Evolutionary conservation across 1,140 invertebrate genomes (phyloP).

Genomic region (Drosophila pseudoobscura): DNA sequence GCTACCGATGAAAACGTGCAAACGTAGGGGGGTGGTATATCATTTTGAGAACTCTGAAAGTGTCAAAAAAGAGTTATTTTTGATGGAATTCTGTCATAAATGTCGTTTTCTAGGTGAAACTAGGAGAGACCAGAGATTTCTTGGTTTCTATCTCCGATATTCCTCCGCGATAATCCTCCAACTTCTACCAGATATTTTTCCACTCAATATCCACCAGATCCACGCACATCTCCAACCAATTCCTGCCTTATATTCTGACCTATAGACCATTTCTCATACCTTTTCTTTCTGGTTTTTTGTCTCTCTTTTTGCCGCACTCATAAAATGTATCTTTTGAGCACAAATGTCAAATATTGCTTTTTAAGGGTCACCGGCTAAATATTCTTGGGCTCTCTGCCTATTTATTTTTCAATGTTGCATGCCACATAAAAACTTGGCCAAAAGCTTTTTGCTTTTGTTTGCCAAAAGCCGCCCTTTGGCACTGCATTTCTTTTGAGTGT

Average conservation of each 20-base stretch:
- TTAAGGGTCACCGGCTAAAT: slow-evolving; percentile 74
- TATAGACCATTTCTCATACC: neutral
- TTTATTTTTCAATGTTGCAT: slow-evolving; percentile 58
- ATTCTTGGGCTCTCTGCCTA: slow-evolving; percentile 46
- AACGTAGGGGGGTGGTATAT: slow-evolving; percentile 1
- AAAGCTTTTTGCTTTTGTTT: slow-evolving; percentile 19
- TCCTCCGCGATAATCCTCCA: neutral
- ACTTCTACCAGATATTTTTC: neutral
- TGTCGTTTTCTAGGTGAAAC: too few species aligned
- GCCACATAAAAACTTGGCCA: neutral
- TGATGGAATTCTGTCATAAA: neutral
- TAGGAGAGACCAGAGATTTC: neutral
- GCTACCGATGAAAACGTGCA: neutral
- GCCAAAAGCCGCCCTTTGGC: slow-evolving; percentile 45
- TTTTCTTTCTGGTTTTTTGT: slow-evolving; percentile 4
- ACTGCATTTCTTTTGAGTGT: slow-evolving; percentile 42
- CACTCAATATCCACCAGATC: neutral
- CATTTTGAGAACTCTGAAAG: slow-evolving; percentile 3
- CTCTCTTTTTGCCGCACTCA: slow-evolving; percentile 12
- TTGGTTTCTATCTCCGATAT: too few species aligned
- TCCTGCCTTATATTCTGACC: neutral
- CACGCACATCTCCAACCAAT: neutral
- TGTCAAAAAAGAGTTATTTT: neutral
- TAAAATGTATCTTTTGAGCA: slow-evolving; percentile 76
- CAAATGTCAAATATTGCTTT: slow-evolving; percentile 81